Percentiles rank a stretch among this genome's conserved stretches.
These are phyloP conservation scores for Trigoniulus corallinus DNA, from an alignment of 1,140 invertebrate genomes.

Conservation along the genomic window DNA sequence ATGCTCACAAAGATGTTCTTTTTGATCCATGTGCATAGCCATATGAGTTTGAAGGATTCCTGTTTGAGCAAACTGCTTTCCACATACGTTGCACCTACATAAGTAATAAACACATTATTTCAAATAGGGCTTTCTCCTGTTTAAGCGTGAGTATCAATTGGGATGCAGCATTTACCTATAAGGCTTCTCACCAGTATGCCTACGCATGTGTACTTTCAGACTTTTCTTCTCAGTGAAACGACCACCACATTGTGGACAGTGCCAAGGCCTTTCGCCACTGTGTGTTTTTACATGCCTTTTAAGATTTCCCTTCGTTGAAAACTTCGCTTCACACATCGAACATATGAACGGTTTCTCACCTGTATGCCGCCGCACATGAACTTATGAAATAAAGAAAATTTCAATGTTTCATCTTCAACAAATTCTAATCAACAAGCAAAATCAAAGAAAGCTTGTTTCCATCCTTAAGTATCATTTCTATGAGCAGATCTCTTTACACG, in stretches of 20 bases:
- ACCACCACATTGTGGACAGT: slow-evolving; percentile 17
- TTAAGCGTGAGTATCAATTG: too few species aligned
- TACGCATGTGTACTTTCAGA: slow-evolving; percentile 24
- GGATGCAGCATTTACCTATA: slow-evolving; percentile 19
- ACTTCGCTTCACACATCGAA: slow-evolving; percentile 14
- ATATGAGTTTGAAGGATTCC: slow-evolving; percentile 28
- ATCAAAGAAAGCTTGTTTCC: background rate
- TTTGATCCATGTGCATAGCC: slow-evolving; percentile 25
- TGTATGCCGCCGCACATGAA: slow-evolving; percentile 22
- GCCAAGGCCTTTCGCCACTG: slow-evolving; percentile 20
- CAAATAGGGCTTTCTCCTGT: background rate
- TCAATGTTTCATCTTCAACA: background rate
- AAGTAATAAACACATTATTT: background rate
- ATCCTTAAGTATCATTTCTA: background rate
- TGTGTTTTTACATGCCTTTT: slow-evolving; percentile 20
- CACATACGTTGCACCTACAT: slow-evolving; percentile 26
- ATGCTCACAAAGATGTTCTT: slow-evolving; percentile 26
- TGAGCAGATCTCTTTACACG: background rate
- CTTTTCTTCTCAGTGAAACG: slow-evolving; percentile 28
- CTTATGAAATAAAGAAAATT: slow-evolving; percentile 14
- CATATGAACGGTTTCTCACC: slow-evolving; percentile 21
- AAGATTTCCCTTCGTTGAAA: slow-evolving; percentile 20
- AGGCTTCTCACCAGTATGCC: slow-evolving; percentile 28
- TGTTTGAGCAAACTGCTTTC: slow-evolving; percentile 24
- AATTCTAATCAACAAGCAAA: background rate